These are phyloP conservation scores for Nipponacmea schrenckii DNA, from an alignment of 2,888 invertebrate species.

Conservation along the genomic window DNA sequence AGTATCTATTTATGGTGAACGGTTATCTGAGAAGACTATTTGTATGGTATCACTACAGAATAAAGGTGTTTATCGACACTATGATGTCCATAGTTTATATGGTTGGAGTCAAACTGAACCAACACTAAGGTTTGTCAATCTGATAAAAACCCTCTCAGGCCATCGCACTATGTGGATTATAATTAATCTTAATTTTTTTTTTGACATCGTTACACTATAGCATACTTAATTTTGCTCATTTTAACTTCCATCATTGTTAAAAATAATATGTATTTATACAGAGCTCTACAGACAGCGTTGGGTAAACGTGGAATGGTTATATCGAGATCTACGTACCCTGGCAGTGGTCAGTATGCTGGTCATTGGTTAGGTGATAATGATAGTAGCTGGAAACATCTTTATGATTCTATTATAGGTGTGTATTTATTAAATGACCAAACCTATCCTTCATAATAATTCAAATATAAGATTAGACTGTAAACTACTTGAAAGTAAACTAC, in stretches of 20 bases:
- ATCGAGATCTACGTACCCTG: constrained; percentile 68
- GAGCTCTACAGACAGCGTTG: constrained; percentile 52
- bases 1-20: neutral
- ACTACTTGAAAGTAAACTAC: too few relatives aligned
- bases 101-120: constrained; percentile 76
- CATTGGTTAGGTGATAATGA: constrained; percentile 64
- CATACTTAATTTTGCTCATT: too few relatives aligned
- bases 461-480: too few relatives aligned
- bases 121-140: constrained; percentile 71
- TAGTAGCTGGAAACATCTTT: constrained; percentile 49
- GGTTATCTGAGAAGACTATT: constrained; percentile 55
- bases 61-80: constrained; percentile 47
- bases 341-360: constrained; percentile 54
- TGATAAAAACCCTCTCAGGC: too few relatives aligned
- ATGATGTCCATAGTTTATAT: constrained; percentile 60
- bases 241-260: too few relatives aligned
- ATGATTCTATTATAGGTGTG: constrained; percentile 71
- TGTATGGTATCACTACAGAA: constrained; percentile 66
- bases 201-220: too few relatives aligned
- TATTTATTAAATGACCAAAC: neutral
- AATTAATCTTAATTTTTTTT: too few relatives aligned
- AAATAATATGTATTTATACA: constrained; percentile 14
- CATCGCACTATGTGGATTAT: too few relatives aligned
- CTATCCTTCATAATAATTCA: too few relatives aligned
- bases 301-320: constrained; percentile 71